phyloP scores from a whole-genome alignment of 2,797 vertebrate species.

The Gallinago nigripennis region DNA sequence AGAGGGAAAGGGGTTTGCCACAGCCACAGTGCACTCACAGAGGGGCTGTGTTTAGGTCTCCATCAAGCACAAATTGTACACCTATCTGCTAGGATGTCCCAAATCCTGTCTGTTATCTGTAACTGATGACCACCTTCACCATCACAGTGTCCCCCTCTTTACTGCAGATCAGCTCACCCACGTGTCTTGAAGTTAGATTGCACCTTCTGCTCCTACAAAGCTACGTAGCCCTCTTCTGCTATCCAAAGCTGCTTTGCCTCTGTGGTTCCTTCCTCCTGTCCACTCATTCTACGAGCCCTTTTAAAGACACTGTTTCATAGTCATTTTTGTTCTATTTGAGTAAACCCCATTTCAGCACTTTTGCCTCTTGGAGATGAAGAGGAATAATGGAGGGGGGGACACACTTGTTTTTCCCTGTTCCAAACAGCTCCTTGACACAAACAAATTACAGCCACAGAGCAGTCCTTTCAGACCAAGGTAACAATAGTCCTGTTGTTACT shows the following conservation, averaged over 20 bases:
- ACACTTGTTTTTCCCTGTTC: not conserved
- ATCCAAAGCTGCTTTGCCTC: not conserved
- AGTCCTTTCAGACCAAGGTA: not conserved
- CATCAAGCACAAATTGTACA: not conserved
- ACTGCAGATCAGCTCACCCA: not conserved
- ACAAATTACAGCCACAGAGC: not conserved
- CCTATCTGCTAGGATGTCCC: not conserved
- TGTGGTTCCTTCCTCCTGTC: not conserved
- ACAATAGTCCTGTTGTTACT: not conserved
- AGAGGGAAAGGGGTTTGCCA: not conserved
- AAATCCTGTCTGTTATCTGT: not conserved
- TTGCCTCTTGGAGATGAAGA: not conserved
- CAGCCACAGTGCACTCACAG: accelerated
- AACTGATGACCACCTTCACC: not conserved
- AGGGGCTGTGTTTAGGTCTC: not conserved
- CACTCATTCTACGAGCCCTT: not conserved
- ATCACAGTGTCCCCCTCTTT: not conserved
- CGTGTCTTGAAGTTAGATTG: not conserved
- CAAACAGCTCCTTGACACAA: not conserved
- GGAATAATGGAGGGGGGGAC: not conserved
- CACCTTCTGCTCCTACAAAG: not conserved
- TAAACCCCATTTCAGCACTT: not conserved
- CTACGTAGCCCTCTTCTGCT: not conserved
- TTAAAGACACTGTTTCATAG: not conserved
- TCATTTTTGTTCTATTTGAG: not conserved